phyloP scores from a whole-genome alignment of 2,797 vertebrate species.

The Amphiprion clarkii region DNA sequence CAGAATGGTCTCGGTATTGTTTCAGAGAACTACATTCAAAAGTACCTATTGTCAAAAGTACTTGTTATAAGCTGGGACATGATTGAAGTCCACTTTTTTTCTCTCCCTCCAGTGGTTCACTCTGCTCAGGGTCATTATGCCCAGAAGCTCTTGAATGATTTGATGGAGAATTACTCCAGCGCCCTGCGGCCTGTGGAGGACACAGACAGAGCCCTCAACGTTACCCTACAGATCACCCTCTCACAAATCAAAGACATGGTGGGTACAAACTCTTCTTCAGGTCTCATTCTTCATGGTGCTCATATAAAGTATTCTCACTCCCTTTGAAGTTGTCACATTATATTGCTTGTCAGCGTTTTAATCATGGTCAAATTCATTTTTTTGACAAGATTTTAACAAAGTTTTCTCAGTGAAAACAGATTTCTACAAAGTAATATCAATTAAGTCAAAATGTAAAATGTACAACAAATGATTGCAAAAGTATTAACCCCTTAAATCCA shows the following conservation, averaged over 20 bases:
- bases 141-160: slow-evolving; percentile 91
- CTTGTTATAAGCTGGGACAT: not conserved
- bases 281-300: not conserved
- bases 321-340: too few relatives aligned
- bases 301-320: too few relatives aligned
- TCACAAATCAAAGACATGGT: slow-evolving; percentile 99
- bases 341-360: too few relatives aligned
- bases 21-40: not conserved
- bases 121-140: slow-evolving; percentile 94
- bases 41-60: not conserved
- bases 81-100: slow-evolving; percentile 1
- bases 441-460: too few relatives aligned
- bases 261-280: slow-evolving; percentile 54
- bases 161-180: slow-evolving; percentile 95
- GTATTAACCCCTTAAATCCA: too few relatives aligned
- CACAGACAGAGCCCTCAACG: slow-evolving; percentile 94
- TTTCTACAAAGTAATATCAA: too few relatives aligned
- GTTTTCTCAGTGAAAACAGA: too few relatives aligned
- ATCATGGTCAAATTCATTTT: too few relatives aligned
- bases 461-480: too few relatives aligned
- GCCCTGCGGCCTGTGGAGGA: slow-evolving; percentile 96
- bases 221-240: slow-evolving; percentile 96
- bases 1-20: not conserved
- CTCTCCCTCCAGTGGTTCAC: slow-evolving; percentile 77
- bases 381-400: too few relatives aligned